These are phyloP conservation scores for Luffia ferchaultella DNA, from an alignment of 2,888 invertebrate genomes.

Conservation along the genomic window DNA sequence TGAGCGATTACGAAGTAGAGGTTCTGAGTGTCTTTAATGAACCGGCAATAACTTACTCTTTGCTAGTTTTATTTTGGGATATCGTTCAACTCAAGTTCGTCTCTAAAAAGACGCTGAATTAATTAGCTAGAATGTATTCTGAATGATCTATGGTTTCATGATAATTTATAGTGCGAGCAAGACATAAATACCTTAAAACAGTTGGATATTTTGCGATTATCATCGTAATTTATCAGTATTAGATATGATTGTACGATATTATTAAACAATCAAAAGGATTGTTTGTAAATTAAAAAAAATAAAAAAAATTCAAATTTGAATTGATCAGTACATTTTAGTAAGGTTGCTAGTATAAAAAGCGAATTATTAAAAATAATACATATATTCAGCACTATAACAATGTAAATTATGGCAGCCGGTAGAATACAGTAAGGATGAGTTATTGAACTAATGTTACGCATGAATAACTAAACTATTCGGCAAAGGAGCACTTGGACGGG, in stretches of 20 bases:
- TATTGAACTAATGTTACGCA: background rate
- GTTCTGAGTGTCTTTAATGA: slow-evolving; percentile 47
- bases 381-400: no score
- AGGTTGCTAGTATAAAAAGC: no score
- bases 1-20: slow-evolving; percentile 11
- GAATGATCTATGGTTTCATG: slow-evolving; percentile 37
- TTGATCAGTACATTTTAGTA: no score
- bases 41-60: slow-evolving; percentile 47
- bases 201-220: background rate
- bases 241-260: no score
- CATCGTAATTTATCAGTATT: background rate
- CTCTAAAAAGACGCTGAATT: slow-evolving; percentile 48
- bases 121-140: slow-evolving; percentile 44
- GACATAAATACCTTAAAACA: no score
- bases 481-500: background rate
- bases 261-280: no score
- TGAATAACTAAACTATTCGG: background rate
- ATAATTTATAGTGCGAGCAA: slow-evolving; percentile 28
- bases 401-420: background rate
- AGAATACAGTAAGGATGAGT: background rate
- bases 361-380: no score
- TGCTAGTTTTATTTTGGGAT: slow-evolving; percentile 50
- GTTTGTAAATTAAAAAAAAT: no score
- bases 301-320: no score
- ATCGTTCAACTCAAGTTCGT: slow-evolving; percentile 42